Evolutionary conservation across 2,797 vertebrate genomes (phyloP), one percentile per base, ranked within the genome.

Genomic region (Etheostoma perlongum): DNA sequence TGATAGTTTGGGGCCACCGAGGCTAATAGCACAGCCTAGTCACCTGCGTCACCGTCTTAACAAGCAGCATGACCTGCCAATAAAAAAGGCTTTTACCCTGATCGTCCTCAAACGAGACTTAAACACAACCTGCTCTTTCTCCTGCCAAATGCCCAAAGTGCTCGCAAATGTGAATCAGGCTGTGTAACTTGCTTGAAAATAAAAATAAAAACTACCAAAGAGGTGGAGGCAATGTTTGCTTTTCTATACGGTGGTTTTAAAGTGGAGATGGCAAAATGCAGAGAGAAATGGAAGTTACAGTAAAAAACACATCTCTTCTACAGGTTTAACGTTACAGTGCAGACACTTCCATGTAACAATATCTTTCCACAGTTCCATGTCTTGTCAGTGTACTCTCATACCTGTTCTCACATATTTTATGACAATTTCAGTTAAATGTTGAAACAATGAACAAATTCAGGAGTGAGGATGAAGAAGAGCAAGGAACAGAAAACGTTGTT

Each of bases 21-120:
- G 72, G 84, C 83, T 81, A 91, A 92, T 87, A 60, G 82, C 77
- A 78, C 82, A 83, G 83, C 76, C 88, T 83, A 84, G 85, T 90
- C 88, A 88, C 88, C 81, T 71, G 79, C 82, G 16, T 80, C 84
- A 81, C 76, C 13, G 1, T 89, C 87, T 93, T 95, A 94, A 94
- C 92, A 92, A 93, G 93, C 81, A 62, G 81, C 88, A 85, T 92
- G 92, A 93, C 91, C 88, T 89, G 88, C 92, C 92, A 95, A 95
- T 95, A 94, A 94, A 95, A 95, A 95, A 94, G 90, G 94, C 94
- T 95, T 94, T 95, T 95, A 95, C 91, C 91, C 91, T 94, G 91
- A 94, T 94, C 89, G 74, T 85, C 81, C 82, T 85, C 88, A 94
- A 94, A 95, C 92, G 88, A 93, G 89, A 91, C 88, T 91, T 93